These are phyloP conservation scores for Ypsolopha sequella DNA, from an alignment of 2,888 invertebrate genomes.

Conservation along the genomic window DNA sequence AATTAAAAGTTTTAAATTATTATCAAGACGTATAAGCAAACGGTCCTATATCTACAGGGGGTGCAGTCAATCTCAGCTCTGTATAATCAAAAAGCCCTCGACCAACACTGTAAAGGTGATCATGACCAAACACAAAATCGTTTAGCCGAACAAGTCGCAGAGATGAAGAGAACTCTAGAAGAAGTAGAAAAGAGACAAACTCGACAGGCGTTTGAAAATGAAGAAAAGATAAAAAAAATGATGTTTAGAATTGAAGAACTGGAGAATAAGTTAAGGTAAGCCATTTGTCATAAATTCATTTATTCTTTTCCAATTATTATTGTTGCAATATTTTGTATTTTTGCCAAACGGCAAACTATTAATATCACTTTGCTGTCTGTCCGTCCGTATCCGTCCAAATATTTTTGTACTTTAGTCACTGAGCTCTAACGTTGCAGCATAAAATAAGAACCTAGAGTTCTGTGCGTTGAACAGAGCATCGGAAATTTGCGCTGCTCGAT, in stretches of 20 bases:
- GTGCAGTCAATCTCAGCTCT: constrained; percentile 50
- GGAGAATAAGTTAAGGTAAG: constrained; percentile 50
- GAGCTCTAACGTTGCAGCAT: too few relatives aligned
- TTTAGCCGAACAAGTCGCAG: constrained; percentile 26
- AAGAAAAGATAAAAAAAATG: constrained; percentile 39
- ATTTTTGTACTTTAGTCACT: too few relatives aligned
- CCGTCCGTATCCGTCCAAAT: too few relatives aligned
- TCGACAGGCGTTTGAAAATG: constrained; percentile 37
- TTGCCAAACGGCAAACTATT: too few relatives aligned
- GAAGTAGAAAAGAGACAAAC: constrained; percentile 37
- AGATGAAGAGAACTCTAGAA: constrained; percentile 31
- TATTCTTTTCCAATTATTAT: too few relatives aligned
- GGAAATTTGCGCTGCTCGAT: too few relatives aligned
- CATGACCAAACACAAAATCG: constrained; percentile 11
- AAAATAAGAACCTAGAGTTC: too few relatives aligned
- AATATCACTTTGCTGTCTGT: too few relatives aligned
- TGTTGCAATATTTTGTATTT: too few relatives aligned
- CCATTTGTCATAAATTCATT: constrained; percentile 1
- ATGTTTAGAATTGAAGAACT: constrained; percentile 41
- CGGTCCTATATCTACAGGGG: constrained; percentile 25
- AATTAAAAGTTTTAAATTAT: too few relatives aligned
- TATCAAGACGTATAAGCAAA: too few relatives aligned
- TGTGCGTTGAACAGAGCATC: too few relatives aligned
- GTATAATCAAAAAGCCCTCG: constrained; percentile 21
- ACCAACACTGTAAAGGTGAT: background rate